Percentiles rank a stretch among this genome's conserved stretches.
phyloP scores from a whole-genome alignment of 2,888 invertebrate species.

The Archaeoteleia sp. region DNA sequence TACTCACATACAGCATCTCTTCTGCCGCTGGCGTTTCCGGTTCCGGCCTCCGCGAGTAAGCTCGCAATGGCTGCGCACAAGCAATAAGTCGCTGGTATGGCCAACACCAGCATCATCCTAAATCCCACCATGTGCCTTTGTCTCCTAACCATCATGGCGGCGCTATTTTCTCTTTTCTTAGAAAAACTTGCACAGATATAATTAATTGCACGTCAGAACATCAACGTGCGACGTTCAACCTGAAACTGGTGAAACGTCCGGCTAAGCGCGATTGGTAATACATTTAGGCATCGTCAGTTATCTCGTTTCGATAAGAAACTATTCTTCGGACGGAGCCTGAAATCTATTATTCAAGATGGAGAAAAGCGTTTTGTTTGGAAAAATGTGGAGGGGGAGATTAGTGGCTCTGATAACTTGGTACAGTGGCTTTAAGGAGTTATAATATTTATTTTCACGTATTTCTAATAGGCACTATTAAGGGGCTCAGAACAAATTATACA shows the following conservation, averaged over 20 bases:
- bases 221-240: constrained; percentile 50
- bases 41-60: constrained; percentile 46
- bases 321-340: constrained; percentile 14
- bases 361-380: too few relatives aligned
- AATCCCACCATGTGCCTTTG: constrained; percentile 64
- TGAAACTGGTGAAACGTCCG: constrained; percentile 56
- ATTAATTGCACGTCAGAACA: constrained; percentile 12
- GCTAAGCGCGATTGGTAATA: constrained; percentile 42
- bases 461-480: too few relatives aligned
- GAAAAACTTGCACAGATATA: too few relatives aligned
- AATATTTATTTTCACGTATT: too few relatives aligned
- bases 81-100: constrained; percentile 66
- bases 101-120: constrained; percentile 64
- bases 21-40: constrained; percentile 11
- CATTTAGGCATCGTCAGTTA: constrained; percentile 43
- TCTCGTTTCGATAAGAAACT: constrained; percentile 35
- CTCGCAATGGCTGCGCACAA: constrained; percentile 59
- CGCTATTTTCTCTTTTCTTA: background rate
- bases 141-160: constrained; percentile 64
- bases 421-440: too few relatives aligned
- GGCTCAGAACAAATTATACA: too few relatives aligned
- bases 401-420: too few relatives aligned
- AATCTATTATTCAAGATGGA: background rate
- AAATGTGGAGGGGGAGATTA: too few relatives aligned
- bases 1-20: constrained; percentile 59